Evolutionary conservation across 1,140 invertebrate species (phyloP), one percentile per base, ranked within the genome.

Genomic region (Drosophila pandora): DNA sequence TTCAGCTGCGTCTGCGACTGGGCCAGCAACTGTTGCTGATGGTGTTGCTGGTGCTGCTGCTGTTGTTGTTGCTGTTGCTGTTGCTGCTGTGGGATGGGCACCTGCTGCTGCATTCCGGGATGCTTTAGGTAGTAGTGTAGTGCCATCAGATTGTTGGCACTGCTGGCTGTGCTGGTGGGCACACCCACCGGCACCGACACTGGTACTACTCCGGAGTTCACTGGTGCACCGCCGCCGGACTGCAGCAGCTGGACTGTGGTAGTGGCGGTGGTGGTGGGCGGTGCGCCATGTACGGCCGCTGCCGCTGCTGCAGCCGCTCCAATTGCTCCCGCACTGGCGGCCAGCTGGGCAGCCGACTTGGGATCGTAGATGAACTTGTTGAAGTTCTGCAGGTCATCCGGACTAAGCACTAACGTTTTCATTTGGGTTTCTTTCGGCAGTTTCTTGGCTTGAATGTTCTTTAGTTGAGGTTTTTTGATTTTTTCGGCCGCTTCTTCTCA

Each of bases 81-180:
- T 28, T 71, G 64, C 28, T 69, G 57, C 48, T 73, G 53, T 41
- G 43, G 63, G 60, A 50, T 68, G 34, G 37, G 50, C 50, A 79
- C 55, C 60, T 59, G 67, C 52, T 73, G 57, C 5, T 73, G 57
- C 5, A 68, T 61, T 43, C 67, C 83, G 41, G 88, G 90, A 85
- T 91, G 87, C 21, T 91, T 91, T 13, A 91, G 68, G 75, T 91
- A 91, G 62, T 91, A 91, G n/a, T 91, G 90, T 50, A 91, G 59
- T 3, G 90, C 87, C 90, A 91, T 91, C 39, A 91, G 55, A 54
- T 88, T 82, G 28, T 85, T 85, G 21, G 77, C 68, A 69, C 77
- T 70, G 63, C 68, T 69, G 32, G 62, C 62, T 70, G 77, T 55
- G 17, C 56, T 62, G 25, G 75, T 65, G 47, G 58, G 47, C 12